Base-by-base conservation (phyloP, 35 echinoderm and acorn worm genomes). In the Lytechinus variegatus region DNA sequence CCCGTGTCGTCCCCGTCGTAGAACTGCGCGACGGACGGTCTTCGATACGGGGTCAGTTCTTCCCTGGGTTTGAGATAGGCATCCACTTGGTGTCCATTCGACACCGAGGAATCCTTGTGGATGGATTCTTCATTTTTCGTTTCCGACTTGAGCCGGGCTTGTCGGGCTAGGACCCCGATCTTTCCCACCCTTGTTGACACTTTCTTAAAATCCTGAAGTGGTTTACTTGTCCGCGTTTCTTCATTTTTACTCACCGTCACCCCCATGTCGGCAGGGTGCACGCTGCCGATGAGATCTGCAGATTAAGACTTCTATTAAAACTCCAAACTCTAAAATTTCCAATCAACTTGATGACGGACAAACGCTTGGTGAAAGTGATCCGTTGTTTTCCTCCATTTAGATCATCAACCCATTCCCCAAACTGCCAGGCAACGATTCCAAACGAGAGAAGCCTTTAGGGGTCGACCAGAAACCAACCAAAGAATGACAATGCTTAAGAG, bases 21-120 rank as follows among this genome's bases (percentile, higher is more conserved):
- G 54, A 55, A 93, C 52, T 93, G 92, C 27, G 92, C 52, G n/a
- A 93, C 27, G 53, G 92, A 93, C 9, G 92, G 92, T 93, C 92
- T 93, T 19, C 54, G 52, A 79, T 79, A 79, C 24, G 66, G n/a
- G 6, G 66, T 79, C 6, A 24, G 4, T 10, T 55, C 27, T 24
- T 28, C 9, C 27, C 28, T 54, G 6, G 54, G 92, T 9, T 54
- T 12, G 5, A 55, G 13, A 10, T 6, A 6, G 19, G 24, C 6
- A n/a, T 57, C 55, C 10, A 27, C 55, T 19, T 9, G 27, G 27
- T 27, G 52, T 53, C 27, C 52, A 11, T 27, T 7, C 16, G 92
- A 93, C 9, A 10, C 21, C 57, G 54, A 54, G 13, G 27, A 53
- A 54, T 55, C 21, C 9, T 13, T 54, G 6, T 54, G 54, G 2